Conservation (phyloP, 2,113 vertebrate genomes). For the Grus americana region DNA sequence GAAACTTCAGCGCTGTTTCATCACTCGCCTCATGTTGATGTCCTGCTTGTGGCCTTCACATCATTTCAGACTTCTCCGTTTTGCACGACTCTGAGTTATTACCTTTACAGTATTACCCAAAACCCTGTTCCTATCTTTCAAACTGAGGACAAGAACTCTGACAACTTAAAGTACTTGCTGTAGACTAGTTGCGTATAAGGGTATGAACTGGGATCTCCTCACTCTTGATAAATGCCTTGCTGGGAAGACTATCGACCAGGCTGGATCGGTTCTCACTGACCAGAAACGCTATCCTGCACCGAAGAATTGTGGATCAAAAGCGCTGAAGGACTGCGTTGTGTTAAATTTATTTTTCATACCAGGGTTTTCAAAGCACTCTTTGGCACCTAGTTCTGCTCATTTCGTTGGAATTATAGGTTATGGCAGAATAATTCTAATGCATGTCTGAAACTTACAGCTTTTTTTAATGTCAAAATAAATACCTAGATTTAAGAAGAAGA, state of each 20-base stretch:
- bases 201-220: background rate
- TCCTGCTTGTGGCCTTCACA: background rate
- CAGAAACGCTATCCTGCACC: background rate
- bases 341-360: background rate
- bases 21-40: background rate
- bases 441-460: background rate
- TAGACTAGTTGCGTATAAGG: background rate
- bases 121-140: accelerated
- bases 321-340: accelerated
- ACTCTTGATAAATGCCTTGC: background rate
- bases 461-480: background rate
- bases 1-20: background rate
- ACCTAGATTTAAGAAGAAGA: background rate
- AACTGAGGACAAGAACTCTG: background rate
- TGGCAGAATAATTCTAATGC: background rate
- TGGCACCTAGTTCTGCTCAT: background rate
- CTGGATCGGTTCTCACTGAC: background rate
- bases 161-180: background rate
- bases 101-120: background rate
- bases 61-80: background rate
- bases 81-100: background rate
- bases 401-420: background rate
- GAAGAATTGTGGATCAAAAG: background rate
- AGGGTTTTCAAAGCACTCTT: background rate
- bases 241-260: background rate